Evolutionary conservation across 2,888 invertebrate genomes (phyloP).

Genomic region (Parelbella ahira): DNA sequence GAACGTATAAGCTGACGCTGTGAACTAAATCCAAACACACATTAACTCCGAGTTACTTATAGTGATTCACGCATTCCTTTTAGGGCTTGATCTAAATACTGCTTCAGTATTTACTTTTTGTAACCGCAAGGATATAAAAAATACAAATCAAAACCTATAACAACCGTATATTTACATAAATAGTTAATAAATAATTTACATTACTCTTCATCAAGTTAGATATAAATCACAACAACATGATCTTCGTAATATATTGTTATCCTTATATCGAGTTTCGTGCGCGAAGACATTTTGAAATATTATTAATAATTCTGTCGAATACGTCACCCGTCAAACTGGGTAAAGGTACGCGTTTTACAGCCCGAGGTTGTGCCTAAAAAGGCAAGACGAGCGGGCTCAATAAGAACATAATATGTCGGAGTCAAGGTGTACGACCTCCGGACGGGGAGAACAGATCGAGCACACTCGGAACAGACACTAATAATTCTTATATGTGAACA

Average conservation of each 20-base stretch:
- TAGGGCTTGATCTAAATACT: not conserved
- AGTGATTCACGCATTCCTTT: constrained; percentile 17
- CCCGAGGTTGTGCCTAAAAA: constrained; percentile 68
- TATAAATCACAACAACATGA: constrained; percentile 83
- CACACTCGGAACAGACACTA: constrained; percentile 67
- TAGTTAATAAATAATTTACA: constrained; percentile 2
- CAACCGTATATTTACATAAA: constrained; percentile 16
- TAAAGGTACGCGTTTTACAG: constrained; percentile 63
- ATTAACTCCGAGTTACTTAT: not conserved
- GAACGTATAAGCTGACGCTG: constrained; percentile 3
- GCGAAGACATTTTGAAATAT: constrained; percentile 80
- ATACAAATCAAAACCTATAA: constrained; percentile 2
- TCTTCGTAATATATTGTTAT: constrained; percentile 85
- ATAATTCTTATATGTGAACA: constrained; percentile 48
- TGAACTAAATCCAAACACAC: constrained; percentile 18
- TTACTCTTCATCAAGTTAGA: constrained; percentile 45
- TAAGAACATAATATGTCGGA: constrained; percentile 59
- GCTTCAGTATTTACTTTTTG: not conserved
- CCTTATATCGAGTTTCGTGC: constrained; percentile 83
- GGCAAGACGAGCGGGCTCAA: constrained; percentile 66
- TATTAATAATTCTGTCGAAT: constrained; percentile 38
- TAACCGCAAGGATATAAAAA: not conserved
- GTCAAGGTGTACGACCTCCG: constrained; percentile 70
- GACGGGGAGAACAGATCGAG: constrained; percentile 45
- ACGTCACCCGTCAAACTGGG: constrained; percentile 66